Evolutionary conservation across 2,888 invertebrate species (phyloP).

Genomic region (Xestia c-nigrum): DNA sequence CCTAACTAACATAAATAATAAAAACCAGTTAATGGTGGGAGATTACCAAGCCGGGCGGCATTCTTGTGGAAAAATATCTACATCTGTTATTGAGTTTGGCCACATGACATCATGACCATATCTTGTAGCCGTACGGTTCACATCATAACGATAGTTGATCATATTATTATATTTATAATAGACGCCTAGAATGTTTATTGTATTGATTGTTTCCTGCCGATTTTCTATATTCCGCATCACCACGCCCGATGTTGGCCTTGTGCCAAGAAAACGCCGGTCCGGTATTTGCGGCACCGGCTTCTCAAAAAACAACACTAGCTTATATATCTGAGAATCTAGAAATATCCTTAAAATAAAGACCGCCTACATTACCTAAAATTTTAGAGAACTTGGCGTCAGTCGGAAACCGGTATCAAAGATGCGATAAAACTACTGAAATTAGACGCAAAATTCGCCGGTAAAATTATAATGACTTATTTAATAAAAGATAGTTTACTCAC

Average conservation of each 20-base stretch:
- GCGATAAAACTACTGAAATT: not conserved
- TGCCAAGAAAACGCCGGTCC: slow-evolving; percentile 83
- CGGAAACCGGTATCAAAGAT: slow-evolving; percentile 7
- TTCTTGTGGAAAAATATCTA: slow-evolving; percentile 19
- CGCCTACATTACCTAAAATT: slow-evolving; percentile 3
- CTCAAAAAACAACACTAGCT: slow-evolving; percentile 66
- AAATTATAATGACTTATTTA: slow-evolving; percentile 5
- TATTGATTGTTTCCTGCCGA: slow-evolving; percentile 71
- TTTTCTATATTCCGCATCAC: slow-evolving; percentile 72
- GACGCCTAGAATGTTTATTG: slow-evolving; percentile 47
- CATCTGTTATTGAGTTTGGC: slow-evolving; percentile 1
- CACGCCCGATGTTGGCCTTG: slow-evolving; percentile 81
- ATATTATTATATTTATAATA: slow-evolving; percentile 8
- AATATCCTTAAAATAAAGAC: slow-evolving; percentile 14
- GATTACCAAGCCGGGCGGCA: slow-evolving; percentile 24
- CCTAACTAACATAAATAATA: slow-evolving; percentile 43
- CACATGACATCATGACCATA: slow-evolving; percentile 6
- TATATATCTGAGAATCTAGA: slow-evolving; percentile 25
- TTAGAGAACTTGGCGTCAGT: not conserved
- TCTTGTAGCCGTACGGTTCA: slow-evolving; percentile 11
- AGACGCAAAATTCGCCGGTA: not conserved
- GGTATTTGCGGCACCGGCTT: slow-evolving; percentile 74
- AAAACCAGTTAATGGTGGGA: slow-evolving; percentile 57
- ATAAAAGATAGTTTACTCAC: slow-evolving; percentile 75
- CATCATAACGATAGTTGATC: slow-evolving; percentile 8